Percentiles rank a stretch among this genome's conserved stretches.
phyloP scores from a whole-genome alignment of 1,140 invertebrate genomes.

The Popillia japonica region DNA sequence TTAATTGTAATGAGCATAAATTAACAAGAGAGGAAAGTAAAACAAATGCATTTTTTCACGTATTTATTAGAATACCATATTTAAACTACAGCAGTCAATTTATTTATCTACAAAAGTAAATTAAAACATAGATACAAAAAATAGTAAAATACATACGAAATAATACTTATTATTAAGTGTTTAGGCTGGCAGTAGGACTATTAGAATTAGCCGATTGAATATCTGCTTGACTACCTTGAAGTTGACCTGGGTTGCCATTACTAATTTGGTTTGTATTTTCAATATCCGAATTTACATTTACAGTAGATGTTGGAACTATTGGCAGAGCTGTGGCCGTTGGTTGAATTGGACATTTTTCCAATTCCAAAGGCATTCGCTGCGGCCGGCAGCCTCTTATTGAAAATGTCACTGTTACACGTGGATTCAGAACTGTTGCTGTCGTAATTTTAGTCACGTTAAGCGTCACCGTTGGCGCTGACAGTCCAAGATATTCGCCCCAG shows the following conservation, averaged over 20 bases:
- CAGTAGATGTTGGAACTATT: conserved; percentile 2
- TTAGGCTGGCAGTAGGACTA: background rate
- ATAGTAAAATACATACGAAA: no score
- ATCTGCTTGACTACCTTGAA: conserved; percentile 14
- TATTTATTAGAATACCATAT: no score
- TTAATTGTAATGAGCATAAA: no score
- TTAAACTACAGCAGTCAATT: no score
- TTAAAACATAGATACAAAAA: no score
- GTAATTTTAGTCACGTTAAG: conserved; percentile 49
- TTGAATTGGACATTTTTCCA: conserved; percentile 45
- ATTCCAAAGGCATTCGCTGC: conserved; percentile 47
- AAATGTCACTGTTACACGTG: conserved; percentile 54
- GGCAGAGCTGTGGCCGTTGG: background rate
- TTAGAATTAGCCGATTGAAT: background rate
- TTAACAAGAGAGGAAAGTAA: no score
- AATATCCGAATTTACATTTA: background rate
- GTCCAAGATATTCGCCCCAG: conserved; percentile 57
- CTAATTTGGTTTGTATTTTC: background rate
- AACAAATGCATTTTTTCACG: no score
- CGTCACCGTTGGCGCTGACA: conserved; percentile 55
- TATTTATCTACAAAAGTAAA: no score
- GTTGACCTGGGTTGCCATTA: background rate
- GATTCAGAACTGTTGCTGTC: conserved; percentile 53
- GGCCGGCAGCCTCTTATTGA: conserved; percentile 55
- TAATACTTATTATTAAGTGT: no score